phyloP scores from a whole-genome alignment of 2,888 invertebrate genomes.

The Temnothorax ravouxi region DNA sequence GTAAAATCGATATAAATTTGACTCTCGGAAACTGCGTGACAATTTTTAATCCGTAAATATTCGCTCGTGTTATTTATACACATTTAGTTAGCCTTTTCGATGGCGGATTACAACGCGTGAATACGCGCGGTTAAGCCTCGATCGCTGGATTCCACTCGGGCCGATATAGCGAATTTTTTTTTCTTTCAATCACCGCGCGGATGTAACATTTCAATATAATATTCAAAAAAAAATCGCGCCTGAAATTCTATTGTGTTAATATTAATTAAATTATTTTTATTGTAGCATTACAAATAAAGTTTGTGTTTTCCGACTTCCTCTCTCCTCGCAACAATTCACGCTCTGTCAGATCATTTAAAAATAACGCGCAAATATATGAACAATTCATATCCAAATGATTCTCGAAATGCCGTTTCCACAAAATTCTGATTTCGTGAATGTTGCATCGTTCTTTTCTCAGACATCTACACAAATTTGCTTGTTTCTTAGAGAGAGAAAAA shows the following conservation, averaged over 20 bases:
- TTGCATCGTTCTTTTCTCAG: not conserved
- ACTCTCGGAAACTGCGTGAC: not conserved
- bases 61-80: slow-evolving; percentile 11
- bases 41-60: slow-evolving; percentile 26
- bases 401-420: not conserved
- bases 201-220: slow-evolving; percentile 13
- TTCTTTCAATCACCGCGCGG: not conserved
- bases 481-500: not conserved
- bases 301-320: not conserved
- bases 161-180: not conserved
- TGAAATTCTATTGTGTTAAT: slow-evolving; percentile 4
- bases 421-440: not conserved
- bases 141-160: not conserved
- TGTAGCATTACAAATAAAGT: slow-evolving; percentile 4
- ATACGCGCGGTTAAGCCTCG: not conserved
- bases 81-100: slow-evolving; percentile 6
- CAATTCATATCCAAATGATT: not conserved
- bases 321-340: not conserved
- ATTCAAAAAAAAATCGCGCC: not conserved
- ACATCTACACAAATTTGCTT: not conserved
- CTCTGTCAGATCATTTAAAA: not conserved
- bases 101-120: not conserved
- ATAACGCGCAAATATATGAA: not conserved
- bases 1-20: slow-evolving; percentile 25
- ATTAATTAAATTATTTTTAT: not conserved